Evolutionary conservation across 2,113 vertebrate genomes (phyloP), one percentile per base, ranked within the genome.

Genomic region (Blennius ocellaris): DNA sequence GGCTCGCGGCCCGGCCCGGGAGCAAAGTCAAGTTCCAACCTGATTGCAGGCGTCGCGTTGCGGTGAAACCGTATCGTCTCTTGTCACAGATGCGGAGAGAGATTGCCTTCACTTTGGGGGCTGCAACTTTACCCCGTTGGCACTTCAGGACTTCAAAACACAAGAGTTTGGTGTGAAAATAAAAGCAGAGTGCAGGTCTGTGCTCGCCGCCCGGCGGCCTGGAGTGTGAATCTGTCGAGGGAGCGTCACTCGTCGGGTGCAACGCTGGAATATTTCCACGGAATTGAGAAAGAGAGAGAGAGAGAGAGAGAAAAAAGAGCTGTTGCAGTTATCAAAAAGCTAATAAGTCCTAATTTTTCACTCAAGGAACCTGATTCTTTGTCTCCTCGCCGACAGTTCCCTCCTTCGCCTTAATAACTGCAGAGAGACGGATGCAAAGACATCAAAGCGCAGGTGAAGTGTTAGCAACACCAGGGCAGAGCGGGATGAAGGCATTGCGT

Each of bases 391-490:
- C 65, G 79, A 70, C 68, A 16, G 51, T 5, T 0, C 21, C 1
- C 17, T 6, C 45, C 45, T n/a, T 11, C 1, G 11, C 37, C 53
- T 2, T 30, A 30, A 30, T 30, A 1, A 40, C 51, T 7, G 0
- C 39, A 48, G 17, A 43, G 50, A 75, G 61, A 49, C 30, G 10
- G 65, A 17, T 38, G 44, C 5, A 6, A 47, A 56, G 58, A 87
- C 87, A 84, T 91, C 84, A 93, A 90, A 93, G 88, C 8, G 47
- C 89, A 91, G 88, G 81, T 92, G 88, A 74, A 76, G 78, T 48
- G 72, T 73, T 57, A 5, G 69, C 17, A 76, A 71, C 76, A 87
- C 89, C 37, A 62, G 88, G 90, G 89, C 85, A 62, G 85, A 83
- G 77, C 73, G 59, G 83, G 81, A 89, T 76, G 77, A 68, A 78